Evolutionary conservation across 2,113 vertebrate species (phyloP).

Genomic region (Eubucco bourcierii): DNA sequence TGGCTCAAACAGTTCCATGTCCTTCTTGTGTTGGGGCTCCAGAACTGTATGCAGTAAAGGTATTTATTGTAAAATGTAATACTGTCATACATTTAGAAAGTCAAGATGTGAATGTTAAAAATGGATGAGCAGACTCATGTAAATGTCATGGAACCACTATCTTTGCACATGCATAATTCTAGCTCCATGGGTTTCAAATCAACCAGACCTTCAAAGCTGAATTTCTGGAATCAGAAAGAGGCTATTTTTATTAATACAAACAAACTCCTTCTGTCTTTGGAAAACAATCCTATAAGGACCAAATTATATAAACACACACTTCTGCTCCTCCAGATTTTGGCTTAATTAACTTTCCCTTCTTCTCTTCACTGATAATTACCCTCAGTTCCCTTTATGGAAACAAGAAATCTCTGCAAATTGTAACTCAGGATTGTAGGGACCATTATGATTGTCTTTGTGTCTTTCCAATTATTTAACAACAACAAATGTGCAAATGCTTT

Average conservation of each 20-base stretch:
- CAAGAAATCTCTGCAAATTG: neutral
- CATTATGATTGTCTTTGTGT: neutral
- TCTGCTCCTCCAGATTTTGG: conserved; percentile 18
- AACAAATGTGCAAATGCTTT: neutral
- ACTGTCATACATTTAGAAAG: neutral
- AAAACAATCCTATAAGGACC: conserved; percentile 2
- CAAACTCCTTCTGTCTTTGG: conserved; percentile 2
- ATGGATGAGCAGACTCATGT: neutral
- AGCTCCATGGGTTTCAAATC: neutral
- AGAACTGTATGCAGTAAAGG: too few relatives aligned
- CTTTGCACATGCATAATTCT: neutral
- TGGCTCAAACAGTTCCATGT: too few relatives aligned
- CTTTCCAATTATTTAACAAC: neutral
- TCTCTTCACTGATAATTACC: conserved; percentile 34
- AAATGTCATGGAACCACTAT: neutral
- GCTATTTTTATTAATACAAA: conserved; percentile 35
- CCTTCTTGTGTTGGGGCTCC: too few relatives aligned
- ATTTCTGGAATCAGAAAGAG: neutral
- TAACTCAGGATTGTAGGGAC: neutral
- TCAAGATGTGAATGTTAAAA: neutral
- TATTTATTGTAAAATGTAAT: neutral
- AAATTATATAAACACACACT: conserved; percentile 35
- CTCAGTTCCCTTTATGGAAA: neutral
- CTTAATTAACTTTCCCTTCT: conserved; percentile 40
- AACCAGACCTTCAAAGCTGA: neutral